Base-by-base conservation (phyloP, 2,888 invertebrate genomes). In the Odontocolon sp. region DNA sequence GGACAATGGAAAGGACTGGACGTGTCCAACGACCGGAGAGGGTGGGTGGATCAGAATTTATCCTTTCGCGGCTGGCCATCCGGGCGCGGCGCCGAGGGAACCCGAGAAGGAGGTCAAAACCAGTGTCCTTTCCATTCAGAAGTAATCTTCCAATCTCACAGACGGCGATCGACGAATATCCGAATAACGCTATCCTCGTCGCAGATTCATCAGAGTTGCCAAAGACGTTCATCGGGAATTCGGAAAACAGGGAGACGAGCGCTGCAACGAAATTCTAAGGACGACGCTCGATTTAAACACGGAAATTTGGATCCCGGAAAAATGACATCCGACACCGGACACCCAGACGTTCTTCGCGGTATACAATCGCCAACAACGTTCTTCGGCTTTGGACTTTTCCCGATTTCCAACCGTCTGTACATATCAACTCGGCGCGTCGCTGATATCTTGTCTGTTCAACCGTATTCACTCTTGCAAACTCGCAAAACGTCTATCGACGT, bases 1-100 rank as follows among this genome's bases (percentile, higher is more conserved):
- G 95, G 95, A 95, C 36, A 95, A 95, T 82, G 95, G 95, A 1
- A 92, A 93, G 68, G 92, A 94, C 80, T 95, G 95, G 95, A 92
- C 92, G 81, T 91, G 92, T 38, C 93, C 95, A 0, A 92, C 92
- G 3, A 91, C 92, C 0, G 91, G 92, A 11, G 94, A 95, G 76
- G 96, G 96, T 0, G 94, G 95, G 40, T 96, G 96, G 95, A 93
- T 95, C 45, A 91, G 96, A 79, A 93, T 95, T 72, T 96, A 95
- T 90, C 96, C 96, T n/a, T n/a, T n/a, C n/a, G n/a, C n/a, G n/a
- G n/a, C n/a, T n/a, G n/a, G n/a, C n/a, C n/a, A n/a, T 38, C 61
- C 52, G 57, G 83, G 80, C 64, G 89, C 87, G 18, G 71, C 77
- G 2, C 79, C 85, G 0, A 82, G 82, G 59, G 79, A 81, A 23